Evolutionary conservation across 2,888 invertebrate species (phyloP).

Genomic region (Plagiodera versicolora): DNA sequence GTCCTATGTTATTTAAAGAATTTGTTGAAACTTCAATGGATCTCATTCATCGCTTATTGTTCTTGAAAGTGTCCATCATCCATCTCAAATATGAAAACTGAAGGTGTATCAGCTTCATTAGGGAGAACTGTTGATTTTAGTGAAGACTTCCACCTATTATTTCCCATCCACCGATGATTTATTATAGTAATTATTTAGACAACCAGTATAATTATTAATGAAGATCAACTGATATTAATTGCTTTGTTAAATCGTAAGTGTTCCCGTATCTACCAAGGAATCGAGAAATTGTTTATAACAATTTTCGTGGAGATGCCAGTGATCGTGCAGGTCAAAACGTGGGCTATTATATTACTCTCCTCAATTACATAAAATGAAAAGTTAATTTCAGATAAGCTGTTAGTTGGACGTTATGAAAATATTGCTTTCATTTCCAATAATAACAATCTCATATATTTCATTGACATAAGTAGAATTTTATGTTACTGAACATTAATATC

Average conservation of each 20-base stretch:
- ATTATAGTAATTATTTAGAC: slow-evolving; percentile 25
- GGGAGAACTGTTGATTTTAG: slow-evolving; percentile 16
- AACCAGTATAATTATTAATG: slow-evolving; percentile 12
- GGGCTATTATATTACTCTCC: slow-evolving; percentile 26
- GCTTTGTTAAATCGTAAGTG: slow-evolving; percentile 12
- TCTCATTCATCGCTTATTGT: too few relatives aligned
- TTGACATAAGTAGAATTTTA: background rate
- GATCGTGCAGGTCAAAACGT: slow-evolving; percentile 33
- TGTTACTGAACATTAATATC: background rate
- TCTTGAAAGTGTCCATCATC: too few relatives aligned
- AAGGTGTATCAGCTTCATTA: background rate
- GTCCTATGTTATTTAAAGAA: too few relatives aligned
- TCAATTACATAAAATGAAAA: slow-evolving; percentile 29
- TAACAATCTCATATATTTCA: background rate
- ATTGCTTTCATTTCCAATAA: slow-evolving; percentile 7
- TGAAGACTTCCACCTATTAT: slow-evolving; percentile 17
- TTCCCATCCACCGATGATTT: slow-evolving; percentile 10
- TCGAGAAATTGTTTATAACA: slow-evolving; percentile 16
- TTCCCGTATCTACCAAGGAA: slow-evolving; percentile 5
- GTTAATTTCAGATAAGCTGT: slow-evolving; percentile 22
- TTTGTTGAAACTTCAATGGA: too few relatives aligned
- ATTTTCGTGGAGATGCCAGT: background rate
- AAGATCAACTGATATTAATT: slow-evolving; percentile 8
- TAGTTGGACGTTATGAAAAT: background rate
- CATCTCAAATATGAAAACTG: too few relatives aligned